These are phyloP conservation scores for Drosophila villosipedis DNA, from an alignment of 2,888 invertebrate genomes.

Conservation along the genomic window DNA sequence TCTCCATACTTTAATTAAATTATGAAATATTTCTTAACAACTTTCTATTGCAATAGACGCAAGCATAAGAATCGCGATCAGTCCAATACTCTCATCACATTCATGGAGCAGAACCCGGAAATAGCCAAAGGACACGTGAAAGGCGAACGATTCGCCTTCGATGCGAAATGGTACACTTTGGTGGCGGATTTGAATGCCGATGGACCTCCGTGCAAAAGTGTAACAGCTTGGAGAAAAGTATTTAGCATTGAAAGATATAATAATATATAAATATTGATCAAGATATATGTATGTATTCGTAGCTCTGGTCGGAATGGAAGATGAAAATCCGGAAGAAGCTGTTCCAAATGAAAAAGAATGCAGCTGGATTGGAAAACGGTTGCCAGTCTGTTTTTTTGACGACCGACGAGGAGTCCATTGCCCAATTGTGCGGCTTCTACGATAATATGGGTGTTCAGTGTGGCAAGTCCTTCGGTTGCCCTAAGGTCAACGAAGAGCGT, in stretches of 20 bases:
- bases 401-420: constrained; percentile 1
- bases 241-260: background rate
- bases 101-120: constrained; percentile 3
- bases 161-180: constrained; percentile 3
- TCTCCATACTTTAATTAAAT: background rate
- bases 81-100: background rate
- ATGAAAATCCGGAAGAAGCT: constrained; percentile 6
- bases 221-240: constrained; percentile 8
- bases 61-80: constrained; percentile 13
- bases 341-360: background rate
- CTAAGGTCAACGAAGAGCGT: background rate
- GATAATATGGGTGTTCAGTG: background rate
- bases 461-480: background rate
- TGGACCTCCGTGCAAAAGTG: constrained; percentile 6
- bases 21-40: background rate
- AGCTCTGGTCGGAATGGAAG: constrained; percentile 19
- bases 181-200: background rate
- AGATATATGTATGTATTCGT: too few relatives aligned
- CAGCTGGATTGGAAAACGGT: background rate
- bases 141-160: constrained; percentile 1
- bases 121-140: constrained; percentile 4
- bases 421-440: constrained; percentile 9
- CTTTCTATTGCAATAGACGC: constrained; percentile 6
- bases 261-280: background rate
- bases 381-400: background rate